Percentiles rank a stretch among this genome's conserved stretches.
These are phyloP conservation scores for Drosophila rufa DNA, from an alignment of 1,140 invertebrate species.

Conservation along the genomic window DNA sequence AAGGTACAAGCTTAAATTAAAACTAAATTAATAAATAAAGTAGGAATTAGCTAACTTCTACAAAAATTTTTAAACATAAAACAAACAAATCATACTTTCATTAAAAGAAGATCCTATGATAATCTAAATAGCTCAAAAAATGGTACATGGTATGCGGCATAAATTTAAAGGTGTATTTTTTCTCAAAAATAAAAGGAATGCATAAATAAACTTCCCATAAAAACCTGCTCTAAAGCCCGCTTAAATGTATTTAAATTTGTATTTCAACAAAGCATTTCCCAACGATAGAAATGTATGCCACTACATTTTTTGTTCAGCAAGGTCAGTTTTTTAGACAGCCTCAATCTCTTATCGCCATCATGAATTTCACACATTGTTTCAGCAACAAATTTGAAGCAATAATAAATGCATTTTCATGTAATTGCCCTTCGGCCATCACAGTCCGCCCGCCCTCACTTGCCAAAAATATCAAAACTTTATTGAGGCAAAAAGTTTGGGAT, in stretches of 20 bases:
- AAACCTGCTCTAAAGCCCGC: not conserved
- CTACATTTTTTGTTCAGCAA: not conserved
- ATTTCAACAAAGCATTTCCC: not conserved
- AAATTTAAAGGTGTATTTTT: not conserved
- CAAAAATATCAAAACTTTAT: constrained; percentile 78
- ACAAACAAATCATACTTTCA: too few relatives aligned
- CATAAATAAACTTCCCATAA: not conserved
- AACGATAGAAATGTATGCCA: not conserved
- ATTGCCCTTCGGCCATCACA: constrained; percentile 46
- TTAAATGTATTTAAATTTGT: not conserved
- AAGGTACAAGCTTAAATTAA: not conserved
- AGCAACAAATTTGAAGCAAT: constrained; percentile 55
- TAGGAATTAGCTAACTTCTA: not conserved
- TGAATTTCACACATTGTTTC: constrained; percentile 43
- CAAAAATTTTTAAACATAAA: not conserved
- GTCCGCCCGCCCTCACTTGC: not conserved
- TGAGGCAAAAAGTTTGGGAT: constrained; percentile 75
- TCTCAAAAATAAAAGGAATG: not conserved
- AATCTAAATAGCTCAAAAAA: not conserved
- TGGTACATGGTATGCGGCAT: too few relatives aligned
- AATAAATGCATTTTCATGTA: constrained; percentile 80
- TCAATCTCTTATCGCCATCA: constrained; percentile 5
- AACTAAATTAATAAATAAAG: not conserved
- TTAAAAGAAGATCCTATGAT: too few relatives aligned
- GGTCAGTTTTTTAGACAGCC: constrained; percentile 22